Evolutionary conservation across 2,888 invertebrate species (phyloP).

Genomic region (Oxystoma pomonae): DNA sequence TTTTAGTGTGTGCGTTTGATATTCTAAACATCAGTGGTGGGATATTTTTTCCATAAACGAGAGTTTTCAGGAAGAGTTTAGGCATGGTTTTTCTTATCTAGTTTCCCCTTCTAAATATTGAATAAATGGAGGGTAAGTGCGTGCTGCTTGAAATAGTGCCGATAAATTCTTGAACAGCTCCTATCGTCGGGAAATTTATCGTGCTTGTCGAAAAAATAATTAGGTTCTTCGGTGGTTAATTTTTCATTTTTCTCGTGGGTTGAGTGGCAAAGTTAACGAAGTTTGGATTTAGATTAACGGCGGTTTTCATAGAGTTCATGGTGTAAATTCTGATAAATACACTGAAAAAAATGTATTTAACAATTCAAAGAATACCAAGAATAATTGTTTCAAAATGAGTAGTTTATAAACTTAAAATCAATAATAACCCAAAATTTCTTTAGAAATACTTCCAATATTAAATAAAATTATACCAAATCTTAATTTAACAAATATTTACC

Average conservation of each 20-base stretch:
- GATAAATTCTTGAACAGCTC: slow-evolving; percentile 13
- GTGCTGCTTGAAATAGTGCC: slow-evolving; percentile 12
- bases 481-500: too few species aligned
- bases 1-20: too few species aligned
- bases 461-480: too few species aligned
- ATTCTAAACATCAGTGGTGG: not conserved
- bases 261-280: not conserved
- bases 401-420: too few species aligned
- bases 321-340: too few species aligned
- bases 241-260: not conserved
- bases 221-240: not conserved
- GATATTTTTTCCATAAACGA: not conserved
- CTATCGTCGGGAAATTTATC: not conserved
- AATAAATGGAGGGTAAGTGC: slow-evolving; percentile 17
- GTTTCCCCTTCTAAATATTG: slow-evolving; percentile 16
- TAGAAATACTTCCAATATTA: too few species aligned
- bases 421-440: too few species aligned
- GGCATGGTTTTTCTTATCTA: slow-evolving; percentile 18
- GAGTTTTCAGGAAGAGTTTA: not conserved
- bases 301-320: too few species aligned
- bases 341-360: too few species aligned
- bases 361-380: too few species aligned
- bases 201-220: not conserved
- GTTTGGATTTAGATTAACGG: too few species aligned
- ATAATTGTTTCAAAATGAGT: too few species aligned